phyloP scores from a whole-genome alignment of 2,797 vertebrate species.

The Rhinichthys osculus region DNA sequence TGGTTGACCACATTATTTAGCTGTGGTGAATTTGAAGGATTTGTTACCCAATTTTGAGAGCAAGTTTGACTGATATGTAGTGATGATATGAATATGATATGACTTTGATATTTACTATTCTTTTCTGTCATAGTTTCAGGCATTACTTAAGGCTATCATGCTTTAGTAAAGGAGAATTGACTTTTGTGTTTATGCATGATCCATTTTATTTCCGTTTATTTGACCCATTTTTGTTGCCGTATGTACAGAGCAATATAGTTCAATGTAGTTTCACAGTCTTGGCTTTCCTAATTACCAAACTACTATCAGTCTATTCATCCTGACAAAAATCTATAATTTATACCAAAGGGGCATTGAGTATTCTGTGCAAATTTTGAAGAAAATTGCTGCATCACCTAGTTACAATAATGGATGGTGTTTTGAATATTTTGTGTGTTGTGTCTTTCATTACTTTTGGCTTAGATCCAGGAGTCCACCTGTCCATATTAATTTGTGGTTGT shows the following conservation, averaged over 20 bases:
- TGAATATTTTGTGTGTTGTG: slow-evolving; percentile 7
- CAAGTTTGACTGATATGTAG: neutral
- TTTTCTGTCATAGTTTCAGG: neutral
- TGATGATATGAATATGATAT: too few species aligned
- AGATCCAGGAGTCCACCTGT: slow-evolving; percentile 52
- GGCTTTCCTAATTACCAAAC: neutral
- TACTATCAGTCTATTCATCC: neutral
- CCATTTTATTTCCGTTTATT: neutral
- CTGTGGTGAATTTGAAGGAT: neutral
- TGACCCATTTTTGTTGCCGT: neutral
- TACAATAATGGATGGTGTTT: slow-evolving; percentile 48
- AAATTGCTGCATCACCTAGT: slow-evolving; percentile 46
- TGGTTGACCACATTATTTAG: neutral
- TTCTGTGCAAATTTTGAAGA: slow-evolving; percentile 13
- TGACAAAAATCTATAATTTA: neutral
- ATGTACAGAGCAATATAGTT: neutral
- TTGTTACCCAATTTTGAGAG: neutral
- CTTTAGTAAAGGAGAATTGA: neutral
- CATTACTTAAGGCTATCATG: neutral
- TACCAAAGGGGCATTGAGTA: neutral
- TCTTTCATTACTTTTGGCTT: slow-evolving; percentile 42
- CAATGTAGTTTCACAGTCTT: neutral
- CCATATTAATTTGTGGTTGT: slow-evolving; percentile 35
- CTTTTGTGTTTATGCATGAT: neutral
- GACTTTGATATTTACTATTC: neutral